Evolutionary conservation across 2,113 vertebrate species (phyloP).

Genomic region (Gorilla gorilla): DNA sequence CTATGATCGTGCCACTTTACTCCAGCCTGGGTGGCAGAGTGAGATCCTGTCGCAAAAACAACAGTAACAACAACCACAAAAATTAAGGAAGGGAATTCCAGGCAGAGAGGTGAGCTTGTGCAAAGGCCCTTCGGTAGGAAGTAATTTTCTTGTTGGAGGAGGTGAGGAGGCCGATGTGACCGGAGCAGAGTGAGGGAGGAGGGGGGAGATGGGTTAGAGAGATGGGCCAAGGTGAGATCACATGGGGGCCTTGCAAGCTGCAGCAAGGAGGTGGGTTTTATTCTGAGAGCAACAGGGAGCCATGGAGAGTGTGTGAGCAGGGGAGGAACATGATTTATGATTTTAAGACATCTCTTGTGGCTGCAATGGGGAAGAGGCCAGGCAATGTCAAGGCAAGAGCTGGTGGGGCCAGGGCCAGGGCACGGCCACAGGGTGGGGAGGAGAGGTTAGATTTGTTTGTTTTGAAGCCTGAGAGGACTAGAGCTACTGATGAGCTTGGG

Average conservation of each 20-base stretch:
- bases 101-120: neutral
- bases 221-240: neutral
- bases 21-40: no score
- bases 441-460: neutral
- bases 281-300: neutral
- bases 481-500: neutral
- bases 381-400: neutral
- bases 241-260: neutral
- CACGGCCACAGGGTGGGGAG: neutral
- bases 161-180: neutral
- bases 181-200: neutral
- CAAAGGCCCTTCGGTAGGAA: constrained; percentile 7
- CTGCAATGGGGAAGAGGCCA: neutral
- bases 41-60: no score
- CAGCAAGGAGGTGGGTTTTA: neutral
- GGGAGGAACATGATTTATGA: neutral
- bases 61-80: neutral
- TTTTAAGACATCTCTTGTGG: neutral
- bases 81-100: neutral
- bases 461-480: neutral
- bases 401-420: neutral
- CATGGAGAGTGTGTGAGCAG: neutral
- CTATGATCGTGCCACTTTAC: no score
- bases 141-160: neutral
- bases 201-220: neutral